Percentiles rank a stretch among this genome's conserved stretches.
Conservation (phyloP, 1,140 invertebrate genomes). For the Hylaeus anthracinus region DNA sequence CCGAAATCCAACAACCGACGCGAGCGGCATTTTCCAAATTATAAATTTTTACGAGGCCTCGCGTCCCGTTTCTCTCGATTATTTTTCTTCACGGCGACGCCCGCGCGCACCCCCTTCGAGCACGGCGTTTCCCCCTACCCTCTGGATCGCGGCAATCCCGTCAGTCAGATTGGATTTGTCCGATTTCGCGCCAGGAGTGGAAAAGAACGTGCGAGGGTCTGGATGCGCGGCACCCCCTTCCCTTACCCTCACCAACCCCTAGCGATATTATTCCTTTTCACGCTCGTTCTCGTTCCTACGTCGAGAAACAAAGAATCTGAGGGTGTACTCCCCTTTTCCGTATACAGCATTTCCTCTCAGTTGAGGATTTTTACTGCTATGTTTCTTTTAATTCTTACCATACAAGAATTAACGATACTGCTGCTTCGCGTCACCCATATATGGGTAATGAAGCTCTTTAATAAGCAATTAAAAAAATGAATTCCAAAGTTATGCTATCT, state of each 20-base stretch:
- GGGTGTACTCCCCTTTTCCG: slow-evolving; percentile 16
- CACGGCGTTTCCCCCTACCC: slow-evolving; percentile 5
- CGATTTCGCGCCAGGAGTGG: slow-evolving; percentile 72
- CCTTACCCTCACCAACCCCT: slow-evolving; percentile 31
- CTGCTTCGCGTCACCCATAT: no score
- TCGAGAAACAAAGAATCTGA: slow-evolving; percentile 45
- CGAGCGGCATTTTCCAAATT: slow-evolving; percentile 80
- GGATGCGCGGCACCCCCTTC: slow-evolving; percentile 34
- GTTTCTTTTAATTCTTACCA: no score
- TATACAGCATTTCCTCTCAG: no score
- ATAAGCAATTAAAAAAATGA: no score
- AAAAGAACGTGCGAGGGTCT: slow-evolving; percentile 57
- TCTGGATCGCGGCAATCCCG: slow-evolving; percentile 51
- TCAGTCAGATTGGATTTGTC: slow-evolving; percentile 77
- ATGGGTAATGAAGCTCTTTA: no score
- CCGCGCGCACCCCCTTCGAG: neutral
- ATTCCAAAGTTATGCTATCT: no score
- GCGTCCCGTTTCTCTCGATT: slow-evolving; percentile 30
- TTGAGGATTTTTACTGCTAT: no score
- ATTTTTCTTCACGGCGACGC: slow-evolving; percentile 21
- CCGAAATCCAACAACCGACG: slow-evolving; percentile 65
- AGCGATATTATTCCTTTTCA: slow-evolving; percentile 60
- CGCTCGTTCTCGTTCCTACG: slow-evolving; percentile 53
- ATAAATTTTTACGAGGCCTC: slow-evolving; percentile 80
- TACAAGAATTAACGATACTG: no score